A percentile compares a stretch with the other conserved stretches of the same genome.
phyloP scores from a whole-genome alignment of 2,797 vertebrate genomes.

The Amblyraja radiata region DNA sequence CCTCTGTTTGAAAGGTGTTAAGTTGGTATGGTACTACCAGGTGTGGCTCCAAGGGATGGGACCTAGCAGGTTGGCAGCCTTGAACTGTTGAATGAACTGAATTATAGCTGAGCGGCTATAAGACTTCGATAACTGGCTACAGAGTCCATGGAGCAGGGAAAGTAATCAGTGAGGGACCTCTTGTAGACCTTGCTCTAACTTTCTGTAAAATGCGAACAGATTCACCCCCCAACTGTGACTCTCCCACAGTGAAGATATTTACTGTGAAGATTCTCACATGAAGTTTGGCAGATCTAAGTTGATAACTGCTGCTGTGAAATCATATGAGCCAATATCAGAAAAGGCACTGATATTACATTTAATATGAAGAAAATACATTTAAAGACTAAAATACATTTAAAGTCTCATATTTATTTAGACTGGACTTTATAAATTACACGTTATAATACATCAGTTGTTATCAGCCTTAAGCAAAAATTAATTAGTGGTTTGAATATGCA shows the following conservation, averaged over 20 bases:
- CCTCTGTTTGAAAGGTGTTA: not conserved
- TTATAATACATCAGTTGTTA: not conserved
- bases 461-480: not conserved
- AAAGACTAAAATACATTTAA: not conserved
- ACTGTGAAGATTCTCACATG: slow-evolving; percentile 30
- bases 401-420: not conserved
- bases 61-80: too few species aligned
- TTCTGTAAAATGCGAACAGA: not conserved
- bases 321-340: not conserved
- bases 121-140: not conserved
- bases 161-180: not conserved
- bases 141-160: not conserved
- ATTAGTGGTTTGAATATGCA: not conserved
- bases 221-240: slow-evolving; percentile 4
- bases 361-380: too few species aligned
- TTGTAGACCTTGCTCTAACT: not conserved
- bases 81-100: slow-evolving; percentile 4
- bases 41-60: not conserved
- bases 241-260: too few species aligned
- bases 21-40: slow-evolving; percentile 1
- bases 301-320: not conserved
- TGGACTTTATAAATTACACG: not conserved
- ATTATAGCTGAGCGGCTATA: not conserved
- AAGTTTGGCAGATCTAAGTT: not conserved
- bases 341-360: not conserved